Conservation (phyloP, 2,113 vertebrate species). For the Pituophis catenifer region DNA sequence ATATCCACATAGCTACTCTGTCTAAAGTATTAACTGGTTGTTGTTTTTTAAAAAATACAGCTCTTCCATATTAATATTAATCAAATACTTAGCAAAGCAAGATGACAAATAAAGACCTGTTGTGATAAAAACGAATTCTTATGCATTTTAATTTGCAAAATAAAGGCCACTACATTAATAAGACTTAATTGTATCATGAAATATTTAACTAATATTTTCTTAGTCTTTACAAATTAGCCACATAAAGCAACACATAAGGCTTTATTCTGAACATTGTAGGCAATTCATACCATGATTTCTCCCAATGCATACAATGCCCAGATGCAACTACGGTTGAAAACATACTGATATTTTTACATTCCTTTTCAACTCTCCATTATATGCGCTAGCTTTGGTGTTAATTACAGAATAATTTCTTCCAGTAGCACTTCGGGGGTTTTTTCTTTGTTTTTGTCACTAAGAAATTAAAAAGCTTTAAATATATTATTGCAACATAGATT, state of each 20-base stretch:
- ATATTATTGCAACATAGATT: neutral
- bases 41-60: conserved; percentile 29
- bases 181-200: conserved; percentile 76
- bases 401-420: conserved; percentile 11
- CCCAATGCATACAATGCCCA: neutral
- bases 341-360: neutral
- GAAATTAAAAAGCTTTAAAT: neutral
- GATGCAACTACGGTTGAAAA: neutral
- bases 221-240: conserved; percentile 54
- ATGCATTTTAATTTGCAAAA: conserved; percentile 75
- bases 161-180: conserved; percentile 73
- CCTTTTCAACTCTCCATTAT: neutral
- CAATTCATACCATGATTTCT: neutral
- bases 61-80: conserved; percentile 72
- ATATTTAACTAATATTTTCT: conserved; percentile 73
- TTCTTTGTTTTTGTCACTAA: neutral
- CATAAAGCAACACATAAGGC: conserved; percentile 38
- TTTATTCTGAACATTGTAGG: conserved; percentile 2
- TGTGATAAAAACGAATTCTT: conserved; percentile 70
- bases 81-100: conserved; percentile 74
- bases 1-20: conserved; percentile 54
- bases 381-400: neutral
- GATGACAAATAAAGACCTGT: conserved; percentile 62
- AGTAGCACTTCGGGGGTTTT: neutral
- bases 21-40: conserved; percentile 63